A percentile compares a stretch with the other conserved stretches of the same genome.
Evolutionary conservation across 2,797 vertebrate species (phyloP).

Genomic region (Anguilla megastoma): DNA sequence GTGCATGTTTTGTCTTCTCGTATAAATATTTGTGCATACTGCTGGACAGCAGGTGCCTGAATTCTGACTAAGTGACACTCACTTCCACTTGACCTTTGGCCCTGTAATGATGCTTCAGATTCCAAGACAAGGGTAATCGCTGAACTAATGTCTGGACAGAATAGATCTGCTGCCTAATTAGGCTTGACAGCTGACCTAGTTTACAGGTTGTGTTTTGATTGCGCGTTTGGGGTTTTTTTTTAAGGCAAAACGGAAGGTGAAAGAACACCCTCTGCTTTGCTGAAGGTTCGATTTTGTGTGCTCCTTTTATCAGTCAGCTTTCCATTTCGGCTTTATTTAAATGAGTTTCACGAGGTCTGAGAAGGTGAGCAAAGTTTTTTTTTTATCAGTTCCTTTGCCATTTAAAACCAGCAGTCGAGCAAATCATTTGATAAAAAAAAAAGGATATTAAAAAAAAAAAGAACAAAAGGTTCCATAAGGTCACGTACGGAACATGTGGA

Average conservation of each 20-base stretch:
- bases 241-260: constrained; percentile 15
- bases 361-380: neutral
- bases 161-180: constrained; percentile 37
- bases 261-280: constrained; percentile 34
- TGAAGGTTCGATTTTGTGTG: constrained; percentile 7
- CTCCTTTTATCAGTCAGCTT: neutral
- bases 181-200: constrained; percentile 38
- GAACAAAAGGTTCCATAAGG: neutral
- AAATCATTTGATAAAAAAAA: neutral
- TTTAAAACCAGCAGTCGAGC: neutral
- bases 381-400: neutral
- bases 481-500: neutral
- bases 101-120: constrained; percentile 42
- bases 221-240: constrained; percentile 27
- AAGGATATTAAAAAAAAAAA: neutral
- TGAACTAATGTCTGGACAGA: constrained; percentile 27
- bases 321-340: neutral
- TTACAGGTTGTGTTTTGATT: constrained; percentile 27
- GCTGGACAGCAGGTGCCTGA: constrained; percentile 30
- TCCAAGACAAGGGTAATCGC: constrained; percentile 40
- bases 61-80: constrained; percentile 36
- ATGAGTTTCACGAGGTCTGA: neutral
- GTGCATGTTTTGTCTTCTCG: neutral
- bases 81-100: constrained; percentile 39
- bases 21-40: neutral